A percentile compares a stretch with the other conserved stretches of the same genome.
These are phyloP conservation scores for Elephas maximus DNA, from an alignment of 2,113 vertebrate genomes.

Conservation along the genomic window DNA sequence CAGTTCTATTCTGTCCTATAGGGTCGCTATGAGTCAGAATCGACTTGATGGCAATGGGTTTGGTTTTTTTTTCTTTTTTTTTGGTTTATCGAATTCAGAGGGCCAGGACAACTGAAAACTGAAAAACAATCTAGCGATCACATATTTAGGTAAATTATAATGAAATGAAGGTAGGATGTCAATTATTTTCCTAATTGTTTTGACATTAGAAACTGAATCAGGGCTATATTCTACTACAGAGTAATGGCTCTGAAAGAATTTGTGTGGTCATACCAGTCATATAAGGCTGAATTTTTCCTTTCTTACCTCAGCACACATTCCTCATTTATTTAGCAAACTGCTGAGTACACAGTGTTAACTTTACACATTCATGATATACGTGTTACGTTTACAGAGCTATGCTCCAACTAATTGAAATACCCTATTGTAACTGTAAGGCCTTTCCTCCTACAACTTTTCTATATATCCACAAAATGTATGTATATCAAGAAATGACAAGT, in stretches of 20 bases:
- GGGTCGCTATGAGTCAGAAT: no score
- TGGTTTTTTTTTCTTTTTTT: no score
- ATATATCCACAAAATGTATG: background rate
- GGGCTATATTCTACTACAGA: background rate
- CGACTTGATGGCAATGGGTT: no score
- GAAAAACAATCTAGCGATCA: constrained; percentile 30
- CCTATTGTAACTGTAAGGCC: background rate
- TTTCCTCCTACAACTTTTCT: background rate
- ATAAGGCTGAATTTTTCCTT: constrained; percentile 2
- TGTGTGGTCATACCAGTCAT: background rate
- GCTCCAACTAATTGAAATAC: background rate
- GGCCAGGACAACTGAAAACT: background rate
- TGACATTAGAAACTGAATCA: constrained; percentile 7
- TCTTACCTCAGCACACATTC: background rate
- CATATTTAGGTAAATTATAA: constrained; percentile 13
- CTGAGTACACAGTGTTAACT: background rate
- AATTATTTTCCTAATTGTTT: constrained; percentile 55
- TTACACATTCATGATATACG: background rate
- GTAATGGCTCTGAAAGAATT: background rate
- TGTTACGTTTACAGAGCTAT: background rate
- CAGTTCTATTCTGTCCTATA: no score
- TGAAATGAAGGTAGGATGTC: background rate
- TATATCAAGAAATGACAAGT: background rate
- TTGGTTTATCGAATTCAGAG: background rate
- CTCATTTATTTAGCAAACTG: background rate